Evolutionary conservation across 2,113 vertebrate species (phyloP), one percentile per base, ranked within the genome.

Genomic region (Paraplagusia blochii): DNA sequence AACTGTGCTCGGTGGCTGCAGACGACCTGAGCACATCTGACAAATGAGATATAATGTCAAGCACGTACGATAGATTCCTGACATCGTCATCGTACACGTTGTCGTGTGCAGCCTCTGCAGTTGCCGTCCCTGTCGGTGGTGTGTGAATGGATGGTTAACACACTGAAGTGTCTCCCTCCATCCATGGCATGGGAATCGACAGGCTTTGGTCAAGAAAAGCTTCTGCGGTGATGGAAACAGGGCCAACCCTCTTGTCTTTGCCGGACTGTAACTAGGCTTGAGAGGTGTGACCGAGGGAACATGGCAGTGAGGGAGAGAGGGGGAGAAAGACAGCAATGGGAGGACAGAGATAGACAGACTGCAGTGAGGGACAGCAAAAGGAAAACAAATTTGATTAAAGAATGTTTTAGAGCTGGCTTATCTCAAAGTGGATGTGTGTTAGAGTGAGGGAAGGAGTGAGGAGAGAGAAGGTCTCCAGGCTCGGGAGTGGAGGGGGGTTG

Each of bases 271-370:
- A 80, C 69, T 76, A 63, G 66, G 64, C 69, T 75, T 75, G 75
- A 85, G 74, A 80, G 62, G 72, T 83, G 82, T 80, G 79, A 84
- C 49, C 42, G 50, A 47, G 40, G 35, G 46, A 75, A 70, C 51
- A 47, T 60, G 57, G 53, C 44, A 19, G 49, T 18, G 42, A 48
- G 69, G 22, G 48, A 35, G 44, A 66, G 45, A 35, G 44, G 8
- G n/a, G 45, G 57, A 44, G 22, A 15, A 29, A 14, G 44, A 15
- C 5, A 65, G 40, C 2, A 13, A 29, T 40, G 13, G 40, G 15
- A 39, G 58, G 52, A 56, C 5, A 17, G 29, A 55, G 45, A 58
- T 13, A 47, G 36, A 65, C 68, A 60, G 44, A n/a, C n/a, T n/a
- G n/a, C n/a, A n/a, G n/a, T n/a, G n/a, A n/a, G n/a, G n/a, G n/a